These are phyloP conservation scores for Diuraphis noxia DNA, from an alignment of 1,140 invertebrate species.

Conservation along the genomic window DNA sequence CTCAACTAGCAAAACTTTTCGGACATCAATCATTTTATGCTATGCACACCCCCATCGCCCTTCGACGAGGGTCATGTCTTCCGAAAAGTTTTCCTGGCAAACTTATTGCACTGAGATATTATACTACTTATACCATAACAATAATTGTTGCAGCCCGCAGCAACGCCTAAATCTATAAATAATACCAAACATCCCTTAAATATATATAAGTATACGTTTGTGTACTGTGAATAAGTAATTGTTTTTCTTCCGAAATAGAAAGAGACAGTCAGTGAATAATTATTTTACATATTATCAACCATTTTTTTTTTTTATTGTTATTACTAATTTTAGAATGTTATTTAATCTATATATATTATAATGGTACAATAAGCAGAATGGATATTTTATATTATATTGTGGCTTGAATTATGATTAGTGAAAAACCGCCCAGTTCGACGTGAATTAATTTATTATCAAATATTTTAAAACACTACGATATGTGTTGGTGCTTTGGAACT, in stretches of 20 bases:
- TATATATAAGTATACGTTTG: not conserved
- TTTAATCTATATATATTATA: too few relatives aligned
- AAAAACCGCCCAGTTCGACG: too few relatives aligned
- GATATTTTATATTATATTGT: too few relatives aligned
- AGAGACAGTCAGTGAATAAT: not conserved
- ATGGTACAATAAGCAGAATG: too few relatives aligned
- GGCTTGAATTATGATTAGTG: too few relatives aligned
- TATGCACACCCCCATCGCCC: not conserved
- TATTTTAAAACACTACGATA: not conserved
- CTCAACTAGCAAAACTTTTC: not conserved
- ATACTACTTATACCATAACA: not conserved
- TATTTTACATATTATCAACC: not conserved
- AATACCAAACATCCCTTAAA: not conserved
- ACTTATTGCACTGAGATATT: not conserved
- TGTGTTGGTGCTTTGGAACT: not conserved
- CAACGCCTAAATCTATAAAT: not conserved
- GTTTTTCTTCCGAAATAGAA: not conserved
- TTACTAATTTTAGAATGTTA: too few relatives aligned
- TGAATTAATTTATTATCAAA: too few relatives aligned
- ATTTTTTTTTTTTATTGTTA: too few relatives aligned
- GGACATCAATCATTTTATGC: not conserved
- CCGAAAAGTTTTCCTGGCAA: not conserved
- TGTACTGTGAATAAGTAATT: not conserved
- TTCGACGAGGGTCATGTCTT: not conserved
- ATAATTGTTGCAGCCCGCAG: not conserved